phyloP scores from a whole-genome alignment of 2,888 invertebrate genomes.

The Dynastes maya region DNA sequence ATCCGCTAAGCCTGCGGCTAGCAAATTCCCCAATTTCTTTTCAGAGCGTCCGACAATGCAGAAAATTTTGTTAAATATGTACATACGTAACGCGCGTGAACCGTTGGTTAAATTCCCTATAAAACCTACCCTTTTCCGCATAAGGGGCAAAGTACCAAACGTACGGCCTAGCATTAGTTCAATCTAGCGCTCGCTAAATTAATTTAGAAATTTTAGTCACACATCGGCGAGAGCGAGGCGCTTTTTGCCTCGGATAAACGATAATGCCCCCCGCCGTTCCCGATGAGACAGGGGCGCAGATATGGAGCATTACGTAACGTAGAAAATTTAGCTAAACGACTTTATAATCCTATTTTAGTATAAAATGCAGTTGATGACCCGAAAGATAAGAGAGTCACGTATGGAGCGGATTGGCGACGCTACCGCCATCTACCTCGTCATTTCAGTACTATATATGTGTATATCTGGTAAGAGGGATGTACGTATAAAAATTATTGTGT shows the following conservation, averaged over 20 bases:
- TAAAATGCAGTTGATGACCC: constrained; percentile 22
- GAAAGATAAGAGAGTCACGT: constrained; percentile 30
- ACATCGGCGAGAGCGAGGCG: neutral
- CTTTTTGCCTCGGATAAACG: neutral
- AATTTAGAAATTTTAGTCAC: constrained; percentile 32
- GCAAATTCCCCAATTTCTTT: neutral
- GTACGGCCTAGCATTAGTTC: constrained; percentile 25
- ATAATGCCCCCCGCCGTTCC: neutral
- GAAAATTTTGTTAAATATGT: neutral
- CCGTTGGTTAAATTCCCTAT: neutral
- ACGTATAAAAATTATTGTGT: neutral
- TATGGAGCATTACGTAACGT: neutral
- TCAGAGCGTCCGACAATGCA: neutral
- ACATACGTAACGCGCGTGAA: neutral
- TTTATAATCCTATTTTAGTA: constrained; percentile 23
- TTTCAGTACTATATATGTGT: neutral
- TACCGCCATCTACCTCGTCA: neutral
- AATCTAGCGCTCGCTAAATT: constrained; percentile 13
- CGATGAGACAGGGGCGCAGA: neutral
- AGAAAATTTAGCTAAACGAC: constrained; percentile 25
- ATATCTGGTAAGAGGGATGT: neutral
- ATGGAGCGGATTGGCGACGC: neutral
- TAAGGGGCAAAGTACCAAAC: neutral
- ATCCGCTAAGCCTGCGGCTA: neutral
- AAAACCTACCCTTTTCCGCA: neutral